A percentile compares a stretch with the other conserved stretches of the same genome.
These are phyloP conservation scores for Limnodromus scolopaceus DNA, from an alignment of 2,797 vertebrate genomes.

Conservation along the genomic window DNA sequence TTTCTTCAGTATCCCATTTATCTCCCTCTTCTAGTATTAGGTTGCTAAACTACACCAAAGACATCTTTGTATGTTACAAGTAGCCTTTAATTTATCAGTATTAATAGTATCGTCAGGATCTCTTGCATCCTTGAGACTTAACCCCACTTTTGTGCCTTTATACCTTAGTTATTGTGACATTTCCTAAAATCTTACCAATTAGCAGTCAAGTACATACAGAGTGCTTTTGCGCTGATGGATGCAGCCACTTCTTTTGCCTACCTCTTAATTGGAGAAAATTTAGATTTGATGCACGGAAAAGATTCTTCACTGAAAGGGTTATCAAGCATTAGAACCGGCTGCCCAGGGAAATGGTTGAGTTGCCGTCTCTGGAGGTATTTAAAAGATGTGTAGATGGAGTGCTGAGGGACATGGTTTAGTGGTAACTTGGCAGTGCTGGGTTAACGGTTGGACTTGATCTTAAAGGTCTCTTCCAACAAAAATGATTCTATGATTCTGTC, in stretches of 20 bases:
- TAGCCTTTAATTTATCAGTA: neutral
- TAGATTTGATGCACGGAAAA: neutral
- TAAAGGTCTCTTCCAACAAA: neutral
- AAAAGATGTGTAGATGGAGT: neutral
- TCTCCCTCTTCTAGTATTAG: neutral
- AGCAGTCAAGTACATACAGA: rapidly evolving
- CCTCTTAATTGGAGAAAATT: neutral
- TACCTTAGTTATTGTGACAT: neutral
- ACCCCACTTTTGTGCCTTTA: neutral
- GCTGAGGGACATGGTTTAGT: neutral
- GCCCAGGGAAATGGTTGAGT: neutral
- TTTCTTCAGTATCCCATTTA: neutral
- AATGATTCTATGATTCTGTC: neutral
- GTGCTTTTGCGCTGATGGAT: neutral
- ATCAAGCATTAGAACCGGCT: neutral
- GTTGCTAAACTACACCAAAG: neutral
- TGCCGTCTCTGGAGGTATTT: neutral
- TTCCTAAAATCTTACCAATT: neutral
- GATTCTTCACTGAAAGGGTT: neutral
- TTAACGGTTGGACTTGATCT: neutral
- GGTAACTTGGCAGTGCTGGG: neutral
- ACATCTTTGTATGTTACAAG: neutral
- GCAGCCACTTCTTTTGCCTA: neutral
- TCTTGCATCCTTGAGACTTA: neutral
- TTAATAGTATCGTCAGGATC: neutral